Evolutionary conservation across 2,113 vertebrate genomes (phyloP).

Genomic region (Rhinoptilus africanus): DNA sequence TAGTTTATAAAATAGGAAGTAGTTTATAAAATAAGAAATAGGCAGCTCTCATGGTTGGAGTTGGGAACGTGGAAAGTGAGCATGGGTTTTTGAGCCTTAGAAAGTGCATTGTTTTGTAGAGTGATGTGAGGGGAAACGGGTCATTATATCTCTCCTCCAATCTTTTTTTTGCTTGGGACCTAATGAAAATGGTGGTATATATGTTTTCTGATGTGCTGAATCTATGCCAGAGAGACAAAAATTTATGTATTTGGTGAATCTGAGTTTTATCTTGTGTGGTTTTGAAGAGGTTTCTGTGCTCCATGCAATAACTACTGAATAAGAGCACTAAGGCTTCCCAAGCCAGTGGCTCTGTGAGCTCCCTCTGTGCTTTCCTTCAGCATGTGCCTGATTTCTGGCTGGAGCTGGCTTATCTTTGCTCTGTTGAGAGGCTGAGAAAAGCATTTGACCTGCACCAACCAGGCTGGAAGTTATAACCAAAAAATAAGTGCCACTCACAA

Average conservation of each 20-base stretch:
- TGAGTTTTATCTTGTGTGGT: not conserved
- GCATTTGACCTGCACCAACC: not conserved
- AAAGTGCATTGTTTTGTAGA: not conserved
- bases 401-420: not conserved
- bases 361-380: not conserved
- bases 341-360: not conserved
- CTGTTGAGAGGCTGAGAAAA: not conserved
- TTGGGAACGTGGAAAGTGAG: not conserved
- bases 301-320: accelerated
- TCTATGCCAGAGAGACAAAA: not conserved
- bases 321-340: not conserved
- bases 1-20: not conserved
- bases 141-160: not conserved
- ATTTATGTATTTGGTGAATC: not conserved
- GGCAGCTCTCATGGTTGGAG: accelerated
- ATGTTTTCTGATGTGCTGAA: not conserved
- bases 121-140: accelerated
- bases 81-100: not conserved
- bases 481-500: not conserved
- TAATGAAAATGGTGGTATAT: not conserved
- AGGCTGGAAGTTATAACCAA: not conserved
- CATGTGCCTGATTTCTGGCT: not conserved
- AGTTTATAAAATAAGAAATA: not conserved
- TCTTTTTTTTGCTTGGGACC: accelerated
- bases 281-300: not conserved